A percentile compares a stretch with the other conserved stretches of the same genome.
Evolutionary conservation across 2,113 vertebrate species (phyloP).

Genomic region (Gymnobelideus leadbeateri): DNA sequence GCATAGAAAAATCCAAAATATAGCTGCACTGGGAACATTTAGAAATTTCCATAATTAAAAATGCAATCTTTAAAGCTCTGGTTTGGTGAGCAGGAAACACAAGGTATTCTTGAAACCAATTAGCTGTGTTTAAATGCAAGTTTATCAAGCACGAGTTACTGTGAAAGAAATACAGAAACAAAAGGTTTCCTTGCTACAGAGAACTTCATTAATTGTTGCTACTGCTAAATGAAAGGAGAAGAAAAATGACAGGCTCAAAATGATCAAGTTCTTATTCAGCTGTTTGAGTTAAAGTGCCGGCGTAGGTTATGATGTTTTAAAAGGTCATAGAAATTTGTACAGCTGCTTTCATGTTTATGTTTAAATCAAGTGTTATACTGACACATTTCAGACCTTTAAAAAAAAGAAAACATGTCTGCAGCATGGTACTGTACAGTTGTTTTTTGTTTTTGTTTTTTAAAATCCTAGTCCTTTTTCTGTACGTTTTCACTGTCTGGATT

Average conservation of each 20-base stretch:
- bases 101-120: neutral
- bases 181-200: neutral
- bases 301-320: conserved; percentile 4
- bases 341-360: neutral
- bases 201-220: conserved; percentile 10
- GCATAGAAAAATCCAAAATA: conserved; percentile 2
- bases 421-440: neutral
- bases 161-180: neutral
- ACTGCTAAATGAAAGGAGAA: neutral
- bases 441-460: neutral
- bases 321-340: conserved; percentile 9
- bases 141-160: neutral
- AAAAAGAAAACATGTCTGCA: neutral
- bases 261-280: neutral
- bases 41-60: conserved; percentile 18
- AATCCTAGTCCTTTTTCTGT: neutral
- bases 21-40: neutral
- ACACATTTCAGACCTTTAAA: conserved; percentile 5
- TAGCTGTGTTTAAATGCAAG: neutral
- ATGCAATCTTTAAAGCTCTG: neutral
- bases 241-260: neutral
- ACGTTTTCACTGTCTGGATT: fast-evolving
- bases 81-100: neutral
- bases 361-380: conserved; percentile 40
- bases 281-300: neutral